Base-by-base conservation (phyloP, 2,113 vertebrate species). In the Coreoperca whiteheadi region DNA sequence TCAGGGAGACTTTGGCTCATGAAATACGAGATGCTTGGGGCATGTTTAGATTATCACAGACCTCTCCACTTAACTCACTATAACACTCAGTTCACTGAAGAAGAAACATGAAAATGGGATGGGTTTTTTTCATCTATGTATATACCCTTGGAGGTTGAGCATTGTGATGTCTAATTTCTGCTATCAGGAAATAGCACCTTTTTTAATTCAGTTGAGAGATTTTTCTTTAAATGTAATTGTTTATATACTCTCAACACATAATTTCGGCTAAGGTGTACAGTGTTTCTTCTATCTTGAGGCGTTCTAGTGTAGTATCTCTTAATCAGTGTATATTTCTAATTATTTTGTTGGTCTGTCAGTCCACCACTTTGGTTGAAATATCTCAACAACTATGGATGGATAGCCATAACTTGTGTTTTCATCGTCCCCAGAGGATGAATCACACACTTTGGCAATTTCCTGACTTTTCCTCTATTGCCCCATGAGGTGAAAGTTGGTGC, bases 31-130 rank as follows among this genome's bases (percentile, higher is more conserved):
- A 82, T 76, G 82, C 85, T 81, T 41, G 37, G 63, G 87, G 75
- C 87, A 86, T 92, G 91, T 92, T 92, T 92, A 89, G 77, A 89
- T 87, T 92, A 90, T 90, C 74, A 51, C 84, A 91, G 87, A 89
- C 85, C 81, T 86, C 86, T 82, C 90, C 86, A 92, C 85, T 93
- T 92, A 88, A 84, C 84, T 79, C 71, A 15, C 72, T 53, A 86
- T 88, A 84, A 89, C 83, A 84, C 76, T 73, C 56, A 18, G 67
- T 60, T 79, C 64, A 77, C 74, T 81, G 75, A 83, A 91, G 82
- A 88, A 75, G 75, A 79, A 69, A 87, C 74, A 71, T 73, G 23
- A 74, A 90, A 86, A 85, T 77, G 66, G 60, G 75, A 82, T 64
- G 71, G 65, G 25, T 51, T 71, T 30, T 67, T 43, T 61, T 86